A percentile compares a stretch with the other conserved stretches of the same genome.
Conservation (phyloP, 2,113 vertebrate species). For the Forbesichthys papilliferus region DNA sequence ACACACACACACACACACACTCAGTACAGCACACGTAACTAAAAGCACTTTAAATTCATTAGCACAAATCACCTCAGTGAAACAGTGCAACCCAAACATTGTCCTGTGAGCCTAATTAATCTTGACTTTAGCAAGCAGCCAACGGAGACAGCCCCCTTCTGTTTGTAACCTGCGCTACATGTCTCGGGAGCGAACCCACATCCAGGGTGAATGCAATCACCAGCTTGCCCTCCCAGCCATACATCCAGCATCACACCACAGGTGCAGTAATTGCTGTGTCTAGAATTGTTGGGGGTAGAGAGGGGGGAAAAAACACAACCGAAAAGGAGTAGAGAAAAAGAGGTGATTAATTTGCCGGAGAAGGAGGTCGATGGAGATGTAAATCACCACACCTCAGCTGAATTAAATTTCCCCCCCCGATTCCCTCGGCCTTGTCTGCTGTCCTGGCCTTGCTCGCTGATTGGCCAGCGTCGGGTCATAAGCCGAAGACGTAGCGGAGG, state of each 20-base stretch:
- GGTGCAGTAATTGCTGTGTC: conserved; percentile 66
- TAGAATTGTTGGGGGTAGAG: conserved; percentile 35
- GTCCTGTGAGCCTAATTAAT: conserved; percentile 64
- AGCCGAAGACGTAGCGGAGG: conserved; percentile 47
- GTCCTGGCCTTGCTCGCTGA: conserved; percentile 55
- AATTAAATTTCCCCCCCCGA: conserved; percentile 63
- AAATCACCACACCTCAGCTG: conserved; percentile 68
- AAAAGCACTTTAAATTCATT: conserved; percentile 40
- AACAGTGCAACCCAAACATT: conserved; percentile 43
- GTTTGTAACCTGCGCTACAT: conserved; percentile 52
- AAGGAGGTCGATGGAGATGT: conserved; percentile 62
- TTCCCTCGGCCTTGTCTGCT: conserved; percentile 62
- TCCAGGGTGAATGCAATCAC: conserved; percentile 66
- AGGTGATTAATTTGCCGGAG: conserved; percentile 68
- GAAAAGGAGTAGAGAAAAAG: conserved; percentile 55
- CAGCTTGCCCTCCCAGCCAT: conserved; percentile 61
- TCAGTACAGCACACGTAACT: conserved; percentile 9
- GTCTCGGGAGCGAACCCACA: conserved; percentile 48
- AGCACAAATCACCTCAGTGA: conserved; percentile 41
- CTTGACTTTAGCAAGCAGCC: conserved; percentile 54
- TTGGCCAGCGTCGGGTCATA: conserved; percentile 57
- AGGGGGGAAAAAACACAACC: conserved; percentile 42
- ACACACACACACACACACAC: conserved; percentile 4
- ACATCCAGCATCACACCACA: conserved; percentile 56
- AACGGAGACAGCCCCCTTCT: conserved; percentile 56